Base-by-base conservation (phyloP, 2,888 invertebrate species). In the Eubasilissa splendida region DNA sequence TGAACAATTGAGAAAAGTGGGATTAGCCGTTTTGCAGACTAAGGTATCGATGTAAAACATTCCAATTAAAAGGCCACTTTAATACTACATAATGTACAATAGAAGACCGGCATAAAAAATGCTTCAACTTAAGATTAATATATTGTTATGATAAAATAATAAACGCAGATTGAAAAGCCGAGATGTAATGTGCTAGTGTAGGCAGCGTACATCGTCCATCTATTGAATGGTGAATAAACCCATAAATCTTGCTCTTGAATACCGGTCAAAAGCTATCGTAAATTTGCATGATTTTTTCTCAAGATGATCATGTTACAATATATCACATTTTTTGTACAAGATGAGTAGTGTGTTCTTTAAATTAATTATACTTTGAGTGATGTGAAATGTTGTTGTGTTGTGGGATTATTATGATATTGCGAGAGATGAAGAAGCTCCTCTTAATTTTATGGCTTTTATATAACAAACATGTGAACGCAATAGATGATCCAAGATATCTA, bases 251-350 rank as follows among this genome's bases (percentile, higher is more conserved):
- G 52, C n/a, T n/a, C 7, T 14, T 52, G 77, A 59, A 59, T 52
- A 70, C 77, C 70, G 53, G 70, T 77, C 59, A 73, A 73, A 73
- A 73, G 70, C 71, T 70, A 77, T 70, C 71, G 59, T 70, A 70
- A 77, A 77, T 77, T 77, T 70, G 77, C 77, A 77, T 68, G 50
- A 70, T 77, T 60, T 77, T 71, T 77, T 77, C 71, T 71, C 77
- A 71, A 60, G 77, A 60, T 53, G 70, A 77, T 77, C 53, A 70
- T 60, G 70, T 77, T 73, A 73, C 71, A 56, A 73, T 73, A 73
- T 73, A 73, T 73, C 71, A 73, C 71, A 42, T 54, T 73, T 71
- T 73, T 73, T 56, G 58, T 56, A 56, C 12, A 12, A 42, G 58
- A 73, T 73, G 71, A 73, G 54, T 73, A 73, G 56, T 58, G 50